These are phyloP conservation scores for Pipa parva DNA, from an alignment of 2,113 vertebrate species.

Conservation along the genomic window DNA sequence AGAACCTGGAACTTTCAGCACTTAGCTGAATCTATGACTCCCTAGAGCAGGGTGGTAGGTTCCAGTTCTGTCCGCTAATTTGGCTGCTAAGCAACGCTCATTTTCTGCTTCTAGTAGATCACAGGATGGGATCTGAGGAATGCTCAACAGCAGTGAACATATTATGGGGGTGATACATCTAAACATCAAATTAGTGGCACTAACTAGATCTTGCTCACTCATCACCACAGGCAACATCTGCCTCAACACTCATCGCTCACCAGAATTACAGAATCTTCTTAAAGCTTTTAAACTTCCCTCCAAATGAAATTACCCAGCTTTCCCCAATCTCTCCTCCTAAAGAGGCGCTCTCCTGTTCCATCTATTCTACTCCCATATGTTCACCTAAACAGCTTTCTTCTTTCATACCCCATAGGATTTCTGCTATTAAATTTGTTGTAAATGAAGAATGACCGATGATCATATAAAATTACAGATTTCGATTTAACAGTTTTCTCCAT, in stretches of 20 bases:
- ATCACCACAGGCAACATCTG: neutral
- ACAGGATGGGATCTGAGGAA: too few species aligned
- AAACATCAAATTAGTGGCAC: too few species aligned
- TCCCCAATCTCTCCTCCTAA: slow-evolving; percentile 14
- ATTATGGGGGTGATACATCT: too few species aligned
- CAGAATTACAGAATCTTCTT: neutral
- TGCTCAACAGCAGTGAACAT: too few species aligned
- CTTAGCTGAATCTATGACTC: too few species aligned
- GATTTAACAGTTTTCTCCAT: slow-evolving; percentile 9
- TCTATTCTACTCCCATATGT: slow-evolving; percentile 47
- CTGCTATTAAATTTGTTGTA: slow-evolving; percentile 11
- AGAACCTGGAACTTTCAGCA: too few species aligned
- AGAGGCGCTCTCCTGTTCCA: neutral
- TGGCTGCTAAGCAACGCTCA: too few species aligned
- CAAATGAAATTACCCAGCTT: slow-evolving; percentile 24
- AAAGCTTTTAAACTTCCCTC: slow-evolving; percentile 37
- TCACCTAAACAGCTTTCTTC: slow-evolving; percentile 7
- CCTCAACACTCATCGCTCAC: neutral
- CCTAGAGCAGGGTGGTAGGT: too few species aligned
- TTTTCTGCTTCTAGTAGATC: too few species aligned
- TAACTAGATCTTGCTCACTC: too few species aligned
- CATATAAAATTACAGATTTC: slow-evolving; percentile 42
- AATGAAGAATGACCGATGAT: slow-evolving; percentile 5
- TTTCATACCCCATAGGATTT: slow-evolving; percentile 20
- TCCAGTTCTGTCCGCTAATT: too few species aligned